Evolutionary conservation across 2,113 vertebrate genomes (phyloP), one percentile per base, ranked within the genome.

Genomic region (Aegithalos caudatus): DNA sequence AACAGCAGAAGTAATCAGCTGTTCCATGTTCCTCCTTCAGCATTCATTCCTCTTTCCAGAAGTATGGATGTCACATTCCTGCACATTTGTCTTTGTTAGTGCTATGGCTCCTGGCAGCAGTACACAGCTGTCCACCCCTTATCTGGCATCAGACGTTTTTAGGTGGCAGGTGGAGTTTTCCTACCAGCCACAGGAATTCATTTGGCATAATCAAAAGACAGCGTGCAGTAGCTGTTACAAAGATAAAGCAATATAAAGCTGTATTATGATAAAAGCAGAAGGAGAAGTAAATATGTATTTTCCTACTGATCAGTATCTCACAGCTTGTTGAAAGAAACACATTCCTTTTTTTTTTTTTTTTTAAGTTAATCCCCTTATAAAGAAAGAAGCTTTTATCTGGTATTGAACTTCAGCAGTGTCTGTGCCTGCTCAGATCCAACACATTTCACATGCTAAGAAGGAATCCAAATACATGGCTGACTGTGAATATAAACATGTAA

Each of bases 1-100:
- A 84, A 96, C 88, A 96, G 96, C 60, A 74, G 97, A 96, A 97
- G 94, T 94, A 76, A 93, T 96, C 92, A 95, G 97, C 97, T 97
- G 92, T 94, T 92, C 67, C 19, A 18, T 64, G 71, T 37, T 88
- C 53, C 87, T 80, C 65, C 85, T 76, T 78, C 90, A 79, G 44
- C 44, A 44, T 65, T 96, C 81, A 78, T 80, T 97, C 69, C 90
- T 72, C 86, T 97, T 91, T 58, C 86, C 74, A 87, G 28, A 80
- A 70, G 62, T 70, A 90, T 80, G 82, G 78, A 82, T 69, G 78
- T 50, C 93, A 93, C 56, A 77, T 94, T 92, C 93, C 82, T 96
- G 72, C 48, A 66, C 40, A 71, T 76, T 88, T 65, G 24, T 67
- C 86, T 94, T 92, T 92, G 78, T 95, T 92, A 88, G 86, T 83